Base-by-base conservation (phyloP, 2,888 invertebrate genomes). In the Chrysolina haemoptera region DNA sequence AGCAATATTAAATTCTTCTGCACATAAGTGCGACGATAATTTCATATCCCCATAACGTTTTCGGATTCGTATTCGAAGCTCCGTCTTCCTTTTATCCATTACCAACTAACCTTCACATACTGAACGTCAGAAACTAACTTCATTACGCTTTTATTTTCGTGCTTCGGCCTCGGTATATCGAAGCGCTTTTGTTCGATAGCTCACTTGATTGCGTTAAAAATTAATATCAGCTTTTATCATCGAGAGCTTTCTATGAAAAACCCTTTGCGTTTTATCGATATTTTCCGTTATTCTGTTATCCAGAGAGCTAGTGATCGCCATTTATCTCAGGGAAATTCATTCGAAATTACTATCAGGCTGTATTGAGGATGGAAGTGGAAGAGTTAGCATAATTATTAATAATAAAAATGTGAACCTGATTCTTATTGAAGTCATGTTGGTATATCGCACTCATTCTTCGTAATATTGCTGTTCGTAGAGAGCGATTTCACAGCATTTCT, bases 141-240 rank as follows among this genome's bases (percentile, higher is more conserved):
- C 64, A 64, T 41, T 46, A 46, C 46, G 41, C 40, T 46, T 65
- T 65, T 43, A 43, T 43, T 43, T 65, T 46, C n/a, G n/a, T 18
- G 65, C 22, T 50, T 20, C 12, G 35, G 20, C 68, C 41, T 41
- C 68, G 40, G 46, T 35, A 62, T 59, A 68, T 68, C 46, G 63
- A 62, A 11, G 20, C 43, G 62, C 62, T 70, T 70, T 71, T 71
- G 65, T 62, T 48, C 64, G 16, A 62, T 43, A 22, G 46, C 53
- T 20, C 62, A 62, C 68, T 63, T 63, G 62, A 72, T 68, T 41
- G 67, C 35, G 53, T 62, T 62, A 46, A 46, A 43, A 66, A 67
- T 71, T 59, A 71, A 67, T 67, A 20, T 62, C 40, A 16, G 64
- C 43, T 55, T 70, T 65, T 55, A 40, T 50, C 18, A 67, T 67